Evolutionary conservation across 2,113 vertebrate species (phyloP), one percentile per base, ranked within the genome.

Genomic region (Forbesichthys agassizii): DNA sequence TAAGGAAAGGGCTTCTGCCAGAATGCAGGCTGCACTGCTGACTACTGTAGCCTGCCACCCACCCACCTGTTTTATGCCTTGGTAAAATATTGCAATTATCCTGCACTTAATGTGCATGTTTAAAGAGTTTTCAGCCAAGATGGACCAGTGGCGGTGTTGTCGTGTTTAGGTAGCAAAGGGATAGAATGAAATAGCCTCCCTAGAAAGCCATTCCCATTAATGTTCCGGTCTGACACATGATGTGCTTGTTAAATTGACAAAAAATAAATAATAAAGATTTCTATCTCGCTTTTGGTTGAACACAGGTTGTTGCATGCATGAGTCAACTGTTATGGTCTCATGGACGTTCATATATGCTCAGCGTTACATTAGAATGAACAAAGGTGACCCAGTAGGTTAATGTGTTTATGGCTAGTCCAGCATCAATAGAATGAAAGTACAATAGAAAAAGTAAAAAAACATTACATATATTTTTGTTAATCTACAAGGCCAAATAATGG

Each of bases 121-220:
- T 66, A 73, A 71, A 66, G 82, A 78, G 78, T 89, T 91, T 87
- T 82, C 78, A 83, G 84, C 87, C 78, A 85, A 90, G 90, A 82
- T 2, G 4, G 68, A 87, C 61, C 74, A 71, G 53, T 68, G 83
- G 77, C 64, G 57, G 76, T 61, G 74, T 55, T 63, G 69, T 84
- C 51, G 84, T 64, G 81, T 74, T 83, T 74, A 79, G 68, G 74
- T 81, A 86, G 70, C 79, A 69, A 89, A 77, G 77, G 74, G 78
- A 88, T 73, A 78, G 83, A 80, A 87, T 89, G 47, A 69, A 79
- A 79, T 74, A 61, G 73, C 46, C 76, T 84, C 69, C 68, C 66
- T 78, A 55, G 42, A 68, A 69, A 68, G 71, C 69, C 71, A 27
- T 86, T 88, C 68, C 75, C 80, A 81, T 88, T 86, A 81, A 69